phyloP scores from a whole-genome alignment of 2,113 vertebrate species.

The Vulpes lagopus region DNA sequence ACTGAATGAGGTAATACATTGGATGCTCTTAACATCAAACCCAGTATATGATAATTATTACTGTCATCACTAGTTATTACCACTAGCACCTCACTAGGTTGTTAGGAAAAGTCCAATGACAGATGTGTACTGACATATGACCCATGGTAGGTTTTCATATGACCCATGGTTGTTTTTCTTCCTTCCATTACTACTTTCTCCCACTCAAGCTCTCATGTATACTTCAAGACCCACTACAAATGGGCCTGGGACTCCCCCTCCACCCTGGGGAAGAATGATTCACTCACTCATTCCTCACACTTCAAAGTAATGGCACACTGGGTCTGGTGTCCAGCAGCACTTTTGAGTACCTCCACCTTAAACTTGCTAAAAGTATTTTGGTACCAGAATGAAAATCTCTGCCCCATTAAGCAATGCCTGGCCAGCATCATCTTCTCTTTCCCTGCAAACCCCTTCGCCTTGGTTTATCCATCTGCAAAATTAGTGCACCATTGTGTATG shows the following conservation, averaged over 20 bases:
- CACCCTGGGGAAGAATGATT: neutral
- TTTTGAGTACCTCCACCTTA: neutral
- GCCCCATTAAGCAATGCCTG: neutral
- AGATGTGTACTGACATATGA: neutral
- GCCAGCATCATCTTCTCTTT: slow-evolving; percentile 3
- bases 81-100: neutral
- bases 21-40: neutral
- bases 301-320: neutral
- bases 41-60: neutral
- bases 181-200: neutral
- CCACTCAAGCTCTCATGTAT: neutral
- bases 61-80: neutral
- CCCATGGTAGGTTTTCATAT: neutral
- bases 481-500: too few relatives aligned
- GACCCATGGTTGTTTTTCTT: neutral
- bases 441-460: neutral
- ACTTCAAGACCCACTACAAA: neutral
- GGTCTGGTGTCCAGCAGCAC: neutral
- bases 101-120: neutral
- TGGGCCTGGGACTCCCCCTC: neutral
- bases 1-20: neutral
- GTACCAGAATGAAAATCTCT: neutral
- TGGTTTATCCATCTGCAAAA: neutral
- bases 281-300: neutral
- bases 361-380: neutral